Conservation (phyloP, 1,140 invertebrate species). For the Heliconius hewitsoni region DNA sequence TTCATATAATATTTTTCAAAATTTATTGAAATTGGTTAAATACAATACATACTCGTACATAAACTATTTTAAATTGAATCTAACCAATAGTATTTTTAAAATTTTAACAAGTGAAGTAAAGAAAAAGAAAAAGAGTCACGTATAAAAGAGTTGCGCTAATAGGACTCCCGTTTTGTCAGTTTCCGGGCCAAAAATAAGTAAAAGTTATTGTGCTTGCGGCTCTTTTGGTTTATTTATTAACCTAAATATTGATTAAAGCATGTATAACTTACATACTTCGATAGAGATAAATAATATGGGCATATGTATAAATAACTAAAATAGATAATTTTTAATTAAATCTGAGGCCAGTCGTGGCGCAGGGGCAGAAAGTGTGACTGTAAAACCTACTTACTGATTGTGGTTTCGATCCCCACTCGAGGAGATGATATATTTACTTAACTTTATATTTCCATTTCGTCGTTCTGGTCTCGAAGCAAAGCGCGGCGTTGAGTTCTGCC, state of each 20-base stretch:
- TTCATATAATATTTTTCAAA: neutral
- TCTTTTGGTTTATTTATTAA: conserved; percentile 3
- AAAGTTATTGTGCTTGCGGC: conserved; percentile 28
- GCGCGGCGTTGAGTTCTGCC: too few species aligned
- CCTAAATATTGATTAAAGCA: conserved; percentile 6
- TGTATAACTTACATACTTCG: neutral
- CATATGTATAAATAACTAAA: too few species aligned
- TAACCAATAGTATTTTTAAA: conserved; percentile 30
- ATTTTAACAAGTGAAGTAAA: conserved; percentile 36
- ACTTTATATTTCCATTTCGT: too few species aligned
- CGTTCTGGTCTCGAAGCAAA: too few species aligned
- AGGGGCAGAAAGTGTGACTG: too few species aligned
- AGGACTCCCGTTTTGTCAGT: conserved; percentile 32
- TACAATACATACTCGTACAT: too few species aligned
- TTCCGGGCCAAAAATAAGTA: conserved; percentile 25
- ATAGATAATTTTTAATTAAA: too few species aligned
- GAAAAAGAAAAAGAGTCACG: conserved; percentile 21
- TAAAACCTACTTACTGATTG: too few species aligned
- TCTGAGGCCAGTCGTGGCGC: too few species aligned
- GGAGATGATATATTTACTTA: too few species aligned
- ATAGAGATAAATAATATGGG: neutral
- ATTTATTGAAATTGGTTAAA: neutral
- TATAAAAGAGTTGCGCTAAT: conserved; percentile 36
- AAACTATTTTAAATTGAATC: neutral
- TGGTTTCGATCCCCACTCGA: too few species aligned